Evolutionary conservation across 2,113 vertebrate species (phyloP), one percentile per base, ranked within the genome.

Genomic region (Spheniscus mendiculus): DNA sequence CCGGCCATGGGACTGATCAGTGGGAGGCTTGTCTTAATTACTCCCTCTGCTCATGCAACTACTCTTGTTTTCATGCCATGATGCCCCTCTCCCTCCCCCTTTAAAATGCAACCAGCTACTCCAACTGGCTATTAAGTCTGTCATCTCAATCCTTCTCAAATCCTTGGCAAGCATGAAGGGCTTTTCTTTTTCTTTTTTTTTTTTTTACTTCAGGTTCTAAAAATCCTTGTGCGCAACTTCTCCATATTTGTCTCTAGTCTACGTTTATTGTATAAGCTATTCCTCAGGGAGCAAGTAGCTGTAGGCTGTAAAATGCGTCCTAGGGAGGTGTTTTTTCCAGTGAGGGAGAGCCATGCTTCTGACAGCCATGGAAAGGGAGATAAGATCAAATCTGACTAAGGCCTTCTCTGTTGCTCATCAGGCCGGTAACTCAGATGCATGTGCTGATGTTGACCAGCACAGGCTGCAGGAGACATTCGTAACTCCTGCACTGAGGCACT

Each of bases 401-500:
- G 56, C 25, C 50, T 76, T n/a, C 38, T 34, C 29, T 45, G 22
- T 40, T 62, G 58, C 36, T 72, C 34, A 26, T 77, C 56, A 45
- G 69, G 47, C n/a, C 7, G 0, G 5, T 61, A 66, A 23, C 32
- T 47, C 55, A 44, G 62, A 49, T 30, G 55, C 12, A 15, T 9
- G 29, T 23, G 52, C 67, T 52, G 56, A 44, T 32, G 50, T 27
- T 76, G 83, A 49, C 47, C 30, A 36, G 67, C 45, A 23, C n/a
- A 47, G 59, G 44, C 55, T 34, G 27, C 3, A 0, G 44, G 36
- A 70, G 50, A 53, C n/a, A 8, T 42, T 66, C 15, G 0, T 34
- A 71, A 38, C 50, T 65, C 38, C 58, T 62, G 47, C 40, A 6
- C 19, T 13, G 30, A 58, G 50, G 30, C 30, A 20, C 56, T 58